Base-by-base conservation (phyloP, 2,797 vertebrate species). In the Otolemur crassicaudatus region DNA sequence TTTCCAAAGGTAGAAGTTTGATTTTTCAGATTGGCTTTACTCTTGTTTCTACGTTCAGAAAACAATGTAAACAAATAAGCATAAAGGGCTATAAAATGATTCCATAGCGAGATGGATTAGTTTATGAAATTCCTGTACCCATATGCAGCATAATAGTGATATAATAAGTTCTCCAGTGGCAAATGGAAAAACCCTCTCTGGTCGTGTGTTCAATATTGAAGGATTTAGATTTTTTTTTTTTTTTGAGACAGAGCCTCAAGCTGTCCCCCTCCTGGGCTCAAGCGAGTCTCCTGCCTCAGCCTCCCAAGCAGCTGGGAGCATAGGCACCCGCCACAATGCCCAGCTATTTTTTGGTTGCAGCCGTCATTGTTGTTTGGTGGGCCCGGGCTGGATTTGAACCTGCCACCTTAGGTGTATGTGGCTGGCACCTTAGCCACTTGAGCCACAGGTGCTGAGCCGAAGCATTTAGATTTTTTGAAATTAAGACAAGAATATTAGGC, bases 51-150 rank as follows among this genome's bases (percentile, higher is more conserved):
- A 95, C 34, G 43, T 31, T 70, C 76, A 87, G 17, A 83, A 85
- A 81, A 83, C 8, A 20, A 93, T 90, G 23, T 72, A 94, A 90
- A 76, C 85, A 79, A 92, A 77, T 94, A 92, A 65, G 20, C 17
- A 46, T 82, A 73, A 79, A 88, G 6, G 46, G 13, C 17, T 95
- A 0, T 97, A 65, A 94, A 92, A 92, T 16, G 7, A 60, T 73
- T 94, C 76, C 67, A n/a, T 60, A 67, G 43, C 40, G 85, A 90
- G 17, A 80, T 86, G 34, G 46, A 92, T 75, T 92, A 77, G 46
- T 31, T 82, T 69, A 90, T 77, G 81, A 90, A 73, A 89, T 25
- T 70, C 27, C 22, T 90, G 96, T 43, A 29, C 0, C 13, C 14
- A 88, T 63, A 79, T 43, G 49, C 9, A 94, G 25, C 65, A 53